Conservation (phyloP, 2,113 vertebrate species). For the Dromaius novaehollandiae region DNA sequence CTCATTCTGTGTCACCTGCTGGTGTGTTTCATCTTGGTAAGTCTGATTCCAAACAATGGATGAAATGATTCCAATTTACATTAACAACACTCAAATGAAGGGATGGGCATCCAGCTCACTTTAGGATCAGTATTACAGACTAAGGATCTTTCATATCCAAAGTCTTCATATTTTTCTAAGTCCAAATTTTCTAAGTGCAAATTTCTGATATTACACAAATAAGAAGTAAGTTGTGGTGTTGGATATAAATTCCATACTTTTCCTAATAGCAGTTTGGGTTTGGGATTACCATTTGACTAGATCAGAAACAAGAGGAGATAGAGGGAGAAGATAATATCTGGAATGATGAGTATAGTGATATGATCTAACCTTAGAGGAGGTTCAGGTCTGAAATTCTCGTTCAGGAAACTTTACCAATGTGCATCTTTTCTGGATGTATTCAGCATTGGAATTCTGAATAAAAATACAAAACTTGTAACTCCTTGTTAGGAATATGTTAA, state of each 20-base stretch:
- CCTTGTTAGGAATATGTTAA: conserved; percentile 23
- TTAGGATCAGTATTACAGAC: neutral
- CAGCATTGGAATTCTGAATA: neutral
- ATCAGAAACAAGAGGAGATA: neutral
- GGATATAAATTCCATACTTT: neutral
- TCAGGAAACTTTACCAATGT: neutral
- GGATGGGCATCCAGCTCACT: neutral
- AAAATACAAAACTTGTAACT: neutral
- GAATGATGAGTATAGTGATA: neutral
- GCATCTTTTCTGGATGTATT: neutral
- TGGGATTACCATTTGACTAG: neutral
- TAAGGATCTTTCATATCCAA: neutral
- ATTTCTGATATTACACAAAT: neutral
- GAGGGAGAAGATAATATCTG: neutral
- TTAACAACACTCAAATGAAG: neutral
- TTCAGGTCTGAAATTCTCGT: conserved; percentile 7
- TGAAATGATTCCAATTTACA: neutral
- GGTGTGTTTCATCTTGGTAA: neutral
- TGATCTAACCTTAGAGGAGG: neutral
- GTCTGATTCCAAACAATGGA: neutral
- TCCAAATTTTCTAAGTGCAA: neutral
- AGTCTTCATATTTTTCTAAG: neutral
- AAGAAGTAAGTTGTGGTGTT: neutral
- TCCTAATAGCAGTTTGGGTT: neutral
- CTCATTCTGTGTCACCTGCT: neutral